A percentile compares a stretch with the other conserved stretches of the same genome.
Evolutionary conservation across 2,113 vertebrate genomes (phyloP).

Genomic region (Grantiella picta): DNA sequence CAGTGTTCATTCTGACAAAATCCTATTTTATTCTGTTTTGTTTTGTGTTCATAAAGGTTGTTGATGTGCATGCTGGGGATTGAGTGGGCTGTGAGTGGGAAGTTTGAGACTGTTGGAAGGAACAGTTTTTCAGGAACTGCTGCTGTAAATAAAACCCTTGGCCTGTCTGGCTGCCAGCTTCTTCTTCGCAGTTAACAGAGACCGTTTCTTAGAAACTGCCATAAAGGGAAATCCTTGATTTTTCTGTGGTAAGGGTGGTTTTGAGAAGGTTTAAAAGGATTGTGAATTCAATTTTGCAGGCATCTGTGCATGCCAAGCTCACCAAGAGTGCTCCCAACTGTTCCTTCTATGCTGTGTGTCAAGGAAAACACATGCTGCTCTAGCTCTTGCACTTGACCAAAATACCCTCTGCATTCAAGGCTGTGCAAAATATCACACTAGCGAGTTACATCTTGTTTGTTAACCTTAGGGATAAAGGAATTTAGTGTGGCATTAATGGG

Average conservation of each 20-base stretch:
- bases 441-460: background rate
- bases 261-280: background rate
- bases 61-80: background rate
- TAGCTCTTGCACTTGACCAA: background rate
- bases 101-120: background rate
- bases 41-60: background rate
- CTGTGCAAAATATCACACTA: background rate
- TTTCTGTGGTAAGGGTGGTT: background rate
- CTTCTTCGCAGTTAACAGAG: background rate
- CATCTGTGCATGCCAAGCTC: background rate
- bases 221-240: background rate
- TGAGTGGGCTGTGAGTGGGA: background rate
- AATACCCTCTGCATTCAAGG: background rate
- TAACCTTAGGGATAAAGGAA: background rate
- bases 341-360: fast-evolving
- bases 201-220: background rate
- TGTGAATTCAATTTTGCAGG: background rate
- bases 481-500: background rate
- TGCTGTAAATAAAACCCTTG: background rate
- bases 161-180: background rate
- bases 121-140: background rate
- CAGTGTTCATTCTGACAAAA: background rate
- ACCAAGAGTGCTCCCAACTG: background rate
- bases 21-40: background rate
- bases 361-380: fast-evolving